Evolutionary conservation across 2,797 vertebrate genomes (phyloP).

Genomic region (Myotis myotis): DNA sequence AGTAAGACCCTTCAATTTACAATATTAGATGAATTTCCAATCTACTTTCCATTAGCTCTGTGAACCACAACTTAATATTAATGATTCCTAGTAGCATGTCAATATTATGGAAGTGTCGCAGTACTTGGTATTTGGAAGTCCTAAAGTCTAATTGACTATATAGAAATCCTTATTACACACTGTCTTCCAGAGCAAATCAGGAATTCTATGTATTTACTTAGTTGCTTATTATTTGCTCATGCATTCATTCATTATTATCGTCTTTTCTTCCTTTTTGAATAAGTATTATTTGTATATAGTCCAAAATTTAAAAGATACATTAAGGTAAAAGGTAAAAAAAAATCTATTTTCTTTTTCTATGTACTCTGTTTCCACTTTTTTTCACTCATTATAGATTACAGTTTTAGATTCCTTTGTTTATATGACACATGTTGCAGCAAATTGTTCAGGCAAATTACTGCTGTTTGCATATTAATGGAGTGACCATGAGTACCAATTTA

Average conservation of each 20-base stretch:
- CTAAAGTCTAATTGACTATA: not conserved
- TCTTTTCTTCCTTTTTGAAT: not conserved
- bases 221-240: not conserved
- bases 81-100: not conserved
- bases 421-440: not conserved
- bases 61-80: not conserved
- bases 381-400: not conserved
- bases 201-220: not conserved
- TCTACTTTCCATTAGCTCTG: not conserved
- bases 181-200: not conserved
- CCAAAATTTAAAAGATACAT: not conserved
- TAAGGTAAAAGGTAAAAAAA: not conserved
- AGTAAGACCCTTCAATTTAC: not conserved
- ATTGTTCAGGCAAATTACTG: not conserved
- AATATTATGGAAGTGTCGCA: not conserved
- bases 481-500: not conserved
- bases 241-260: not conserved
- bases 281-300: not conserved
- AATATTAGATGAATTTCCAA: not conserved
- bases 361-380: not conserved
- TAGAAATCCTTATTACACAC: not conserved
- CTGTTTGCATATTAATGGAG: not conserved
- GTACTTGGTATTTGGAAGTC: not conserved
- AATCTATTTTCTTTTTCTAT: not conserved
- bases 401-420: not conserved